phyloP scores from a whole-genome alignment of 2,113 vertebrate genomes.

The Aspiorhynchus laticeps region DNA sequence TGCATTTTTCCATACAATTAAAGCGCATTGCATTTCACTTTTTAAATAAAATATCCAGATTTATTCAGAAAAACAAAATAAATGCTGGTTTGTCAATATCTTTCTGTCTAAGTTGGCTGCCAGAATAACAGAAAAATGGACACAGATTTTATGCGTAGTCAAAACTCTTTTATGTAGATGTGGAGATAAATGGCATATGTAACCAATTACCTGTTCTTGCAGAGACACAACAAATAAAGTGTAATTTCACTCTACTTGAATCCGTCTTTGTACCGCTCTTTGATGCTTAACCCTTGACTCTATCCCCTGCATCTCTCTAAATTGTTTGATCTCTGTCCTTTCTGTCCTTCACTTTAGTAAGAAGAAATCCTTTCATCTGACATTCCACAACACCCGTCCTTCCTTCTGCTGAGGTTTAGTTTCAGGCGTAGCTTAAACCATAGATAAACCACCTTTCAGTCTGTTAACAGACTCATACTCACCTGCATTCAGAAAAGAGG shows the following conservation, averaged over 20 bases:
- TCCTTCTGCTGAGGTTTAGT: slow-evolving; percentile 26
- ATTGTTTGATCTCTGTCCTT: slow-evolving; percentile 46
- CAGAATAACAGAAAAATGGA: neutral
- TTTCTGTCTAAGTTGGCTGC: neutral
- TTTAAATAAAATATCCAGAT: neutral
- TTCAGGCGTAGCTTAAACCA: slow-evolving; percentile 19
- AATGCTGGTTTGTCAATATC: neutral
- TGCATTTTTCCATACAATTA: neutral
- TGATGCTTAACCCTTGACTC: slow-evolving; percentile 32
- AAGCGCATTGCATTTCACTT: neutral
- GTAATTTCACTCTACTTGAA: slow-evolving; percentile 12
- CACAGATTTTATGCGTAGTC: neutral
- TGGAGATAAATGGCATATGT: neutral
- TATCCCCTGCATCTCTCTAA: slow-evolving; percentile 7
- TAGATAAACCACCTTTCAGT: slow-evolving; percentile 1
- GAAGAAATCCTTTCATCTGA: slow-evolving; percentile 37
- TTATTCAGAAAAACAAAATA: neutral
- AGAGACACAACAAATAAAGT: slow-evolving; percentile 19
- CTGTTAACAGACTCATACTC: slow-evolving; percentile 26
- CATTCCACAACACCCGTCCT: neutral
- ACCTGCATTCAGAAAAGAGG: slow-evolving; percentile 16
- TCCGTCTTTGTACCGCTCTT: neutral
- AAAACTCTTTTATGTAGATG: neutral
- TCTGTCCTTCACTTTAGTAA: slow-evolving; percentile 28
- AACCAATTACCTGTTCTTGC: slow-evolving; percentile 7